Base-by-base conservation (phyloP, 2,797 vertebrate species). In the Dallia pectoralis region DNA sequence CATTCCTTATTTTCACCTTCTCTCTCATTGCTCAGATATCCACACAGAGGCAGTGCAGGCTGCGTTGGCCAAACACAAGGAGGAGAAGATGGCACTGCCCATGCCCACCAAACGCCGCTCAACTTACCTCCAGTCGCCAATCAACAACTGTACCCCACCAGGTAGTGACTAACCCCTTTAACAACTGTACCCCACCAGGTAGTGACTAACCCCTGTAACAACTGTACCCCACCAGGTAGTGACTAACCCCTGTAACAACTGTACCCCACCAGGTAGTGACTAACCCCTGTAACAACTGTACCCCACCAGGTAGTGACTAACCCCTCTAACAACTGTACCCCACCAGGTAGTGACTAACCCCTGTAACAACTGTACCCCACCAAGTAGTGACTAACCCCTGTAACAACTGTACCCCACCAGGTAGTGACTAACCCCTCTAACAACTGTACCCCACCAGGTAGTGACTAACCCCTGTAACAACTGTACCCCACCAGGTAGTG, bases 71-170 rank as follows among this genome's bases (percentile, higher is more conserved):
- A 97, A 98, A 78, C 97, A 99, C 82, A 97, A 97, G 83, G 97
- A 99, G 82, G 97, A 97, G 92, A 99, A 98, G 88, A 98, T 98
- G 96, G 96, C 96, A 0, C 89, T 97, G 78, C 97, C 97, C 29
- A 99, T 99, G 97, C 97, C 97, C 5, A 98, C 97, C 12, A 99
- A 99, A 82, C 92, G 97, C 0, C 94, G 97, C 18, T 99, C 97
- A 56, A 95, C 97, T 0, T 97, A 97, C 18, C 96, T 97, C 61
- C 97, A 95, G 87, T 98, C 97, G 73, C 97, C 97, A 1, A 94
- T 96, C 0, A 94, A 98, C 29, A 94, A 95, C 75, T 96, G 96
- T 86, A 98, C 97, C 0, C 97, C 97, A 74, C 97, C 97, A 88
- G 97, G 97, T 99, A 87, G 61, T 25, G 53, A 59, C 53, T 59